Conservation (phyloP, 92 coral and sea anemone genomes). For the Paramuricea clavata region DNA sequence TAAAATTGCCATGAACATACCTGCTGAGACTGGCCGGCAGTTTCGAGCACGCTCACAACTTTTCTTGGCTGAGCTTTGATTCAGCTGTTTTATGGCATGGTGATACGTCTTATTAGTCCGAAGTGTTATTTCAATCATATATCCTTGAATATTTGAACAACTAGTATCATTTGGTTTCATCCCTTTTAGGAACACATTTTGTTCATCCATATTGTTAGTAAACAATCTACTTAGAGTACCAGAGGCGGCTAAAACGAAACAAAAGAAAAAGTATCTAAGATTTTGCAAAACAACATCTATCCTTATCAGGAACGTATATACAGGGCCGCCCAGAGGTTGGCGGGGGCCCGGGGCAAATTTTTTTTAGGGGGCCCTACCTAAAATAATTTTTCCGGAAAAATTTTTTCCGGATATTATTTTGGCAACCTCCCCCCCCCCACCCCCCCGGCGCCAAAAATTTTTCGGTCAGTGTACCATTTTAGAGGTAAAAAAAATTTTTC, state of each 20-base stretch:
- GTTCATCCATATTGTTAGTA: not conserved
- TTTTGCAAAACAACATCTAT: too few relatives aligned
- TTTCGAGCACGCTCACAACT: not conserved
- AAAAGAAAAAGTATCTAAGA: not conserved
- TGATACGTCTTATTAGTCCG: too few relatives aligned
- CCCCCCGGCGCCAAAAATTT: too few relatives aligned
- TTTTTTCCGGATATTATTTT: too few relatives aligned
- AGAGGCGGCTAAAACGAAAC: not conserved
- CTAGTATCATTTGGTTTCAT: not conserved
- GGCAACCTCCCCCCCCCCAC: too few relatives aligned
- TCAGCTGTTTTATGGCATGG: not conserved
- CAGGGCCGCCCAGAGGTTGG: too few relatives aligned
- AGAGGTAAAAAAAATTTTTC: too few relatives aligned
- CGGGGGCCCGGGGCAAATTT: too few relatives aligned
- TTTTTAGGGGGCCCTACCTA: too few relatives aligned
- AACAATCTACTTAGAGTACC: not conserved
- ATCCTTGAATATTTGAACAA: not conserved
- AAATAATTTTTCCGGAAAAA: too few relatives aligned
- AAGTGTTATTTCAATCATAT: not conserved
- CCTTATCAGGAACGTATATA: too few relatives aligned
- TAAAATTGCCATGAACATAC: not conserved
- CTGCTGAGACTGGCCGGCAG: not conserved
- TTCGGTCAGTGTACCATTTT: too few relatives aligned
- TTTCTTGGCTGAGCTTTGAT: not conserved
- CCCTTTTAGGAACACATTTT: not conserved